A percentile compares a stretch with the other conserved stretches of the same genome.
Conservation (phyloP, 2,113 vertebrate species). For the Oncorhynchus clarkii region DNA sequence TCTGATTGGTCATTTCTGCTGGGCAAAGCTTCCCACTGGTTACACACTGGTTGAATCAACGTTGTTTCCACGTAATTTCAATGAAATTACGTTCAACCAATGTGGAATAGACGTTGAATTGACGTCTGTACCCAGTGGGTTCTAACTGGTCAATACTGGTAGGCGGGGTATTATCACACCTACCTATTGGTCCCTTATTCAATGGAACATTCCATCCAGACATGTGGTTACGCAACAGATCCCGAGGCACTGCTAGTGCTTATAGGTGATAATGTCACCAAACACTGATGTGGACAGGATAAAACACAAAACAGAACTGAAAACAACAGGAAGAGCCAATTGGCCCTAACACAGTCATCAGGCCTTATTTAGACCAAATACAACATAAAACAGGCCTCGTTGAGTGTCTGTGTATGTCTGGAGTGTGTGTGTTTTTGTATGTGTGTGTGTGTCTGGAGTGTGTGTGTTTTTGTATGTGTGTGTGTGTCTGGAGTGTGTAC, state of each 20-base stretch:
- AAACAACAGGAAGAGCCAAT: not conserved
- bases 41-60: too few relatives aligned
- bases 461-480: conserved; percentile 1
- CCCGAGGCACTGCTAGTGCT: too few relatives aligned
- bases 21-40: conserved; percentile 34
- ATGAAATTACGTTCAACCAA: too few relatives aligned
- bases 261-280: not conserved
- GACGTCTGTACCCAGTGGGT: not conserved
- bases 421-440: conserved; percentile 2
- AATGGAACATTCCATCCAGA: conserved; percentile 63
- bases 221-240: conserved; percentile 53
- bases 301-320: not conserved
- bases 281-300: not conserved
- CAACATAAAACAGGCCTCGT: not conserved
- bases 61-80: too few relatives aligned
- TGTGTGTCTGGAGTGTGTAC: not conserved
- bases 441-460: not conserved
- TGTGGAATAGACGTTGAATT: too few relatives aligned
- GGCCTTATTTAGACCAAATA: not conserved
- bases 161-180: conserved; percentile 53
- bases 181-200: conserved; percentile 44
- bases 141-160: conserved; percentile 44
- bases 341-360: conserved; percentile 3
- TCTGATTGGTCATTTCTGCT: conserved; percentile 44
- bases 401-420: not conserved